Evolutionary conservation across 2,113 vertebrate genomes (phyloP), one percentile per base, ranked within the genome.

Genomic region (Clinocottus analis): DNA sequence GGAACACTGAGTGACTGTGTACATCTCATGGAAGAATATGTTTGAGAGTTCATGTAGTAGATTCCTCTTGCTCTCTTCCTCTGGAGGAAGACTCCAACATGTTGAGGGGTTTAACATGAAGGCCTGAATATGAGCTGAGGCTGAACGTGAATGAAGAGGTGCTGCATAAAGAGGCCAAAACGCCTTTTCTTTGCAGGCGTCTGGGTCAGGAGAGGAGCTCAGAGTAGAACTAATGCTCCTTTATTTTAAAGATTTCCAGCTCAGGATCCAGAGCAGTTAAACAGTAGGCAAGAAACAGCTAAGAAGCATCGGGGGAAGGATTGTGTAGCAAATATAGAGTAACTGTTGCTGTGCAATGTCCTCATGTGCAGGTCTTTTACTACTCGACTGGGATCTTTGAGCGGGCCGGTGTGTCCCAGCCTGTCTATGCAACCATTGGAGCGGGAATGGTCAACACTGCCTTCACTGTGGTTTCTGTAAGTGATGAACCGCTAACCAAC

Each of bases 401-500:
- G 85, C 97, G 95, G 82, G 94, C 98, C 0, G 97, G 96, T 0
- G 98, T 99, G 67, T 81, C 96, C 62, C 96, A 99, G 93, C 97
- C 98, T 0, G 97, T 99, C 65, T 99, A 99, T 0, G 98, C 98
- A 78, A 99, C 98, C 84, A 98, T 99, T 0, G 98, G 98, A 47
- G 93, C 97, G 0, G 98, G 98, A 0, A 95, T 97, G 31, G 97
- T 99, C 63, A 99, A 99, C 82, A 98, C 96, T 0, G 96, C 95
- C 23, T 99, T 99, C 92, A 99, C 98, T 0, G 94, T 99, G 0
- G 96, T 99, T 27, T 99, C 98, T 55, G 98, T 99, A 90, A 95
- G 97, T 95, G 13, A 3, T 6, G 37, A 9, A 49, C 13, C 12
- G 23, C 25, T 35, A n/a, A 19, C 13, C 53, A 37, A 31, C 7